Evolutionary conservation across 2,113 vertebrate genomes (phyloP).

Genomic region (Chelonoidis abingdonii): DNA sequence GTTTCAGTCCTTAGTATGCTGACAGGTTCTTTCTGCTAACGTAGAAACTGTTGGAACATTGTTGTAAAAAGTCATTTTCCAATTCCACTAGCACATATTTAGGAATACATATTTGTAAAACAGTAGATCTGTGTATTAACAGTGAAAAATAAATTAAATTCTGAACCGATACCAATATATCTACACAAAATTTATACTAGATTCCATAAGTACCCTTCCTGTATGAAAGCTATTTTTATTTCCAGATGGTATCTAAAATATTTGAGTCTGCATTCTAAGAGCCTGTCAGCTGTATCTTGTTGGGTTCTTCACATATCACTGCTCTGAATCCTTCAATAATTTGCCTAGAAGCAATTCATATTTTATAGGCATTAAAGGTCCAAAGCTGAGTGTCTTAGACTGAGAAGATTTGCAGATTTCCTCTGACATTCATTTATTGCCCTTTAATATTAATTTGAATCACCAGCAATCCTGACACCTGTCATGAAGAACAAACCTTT

Average conservation of each 20-base stretch:
- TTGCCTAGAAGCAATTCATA: constrained; percentile 50
- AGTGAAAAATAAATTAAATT: neutral
- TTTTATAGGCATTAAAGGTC: constrained; percentile 45
- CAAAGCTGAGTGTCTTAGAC: constrained; percentile 12
- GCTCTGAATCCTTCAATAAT: neutral
- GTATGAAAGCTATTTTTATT: neutral
- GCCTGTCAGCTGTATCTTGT: neutral
- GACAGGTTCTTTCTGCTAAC: neutral
- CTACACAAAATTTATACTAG: neutral
- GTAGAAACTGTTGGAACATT: neutral
- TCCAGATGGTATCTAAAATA: neutral
- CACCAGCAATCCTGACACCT: constrained; percentile 55
- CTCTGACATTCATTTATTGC: constrained; percentile 50
- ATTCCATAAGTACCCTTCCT: neutral
- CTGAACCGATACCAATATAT: neutral
- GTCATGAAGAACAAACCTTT: constrained; percentile 62
- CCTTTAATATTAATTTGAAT: constrained; percentile 71
- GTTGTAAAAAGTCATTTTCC: neutral
- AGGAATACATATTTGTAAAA: rapidly evolving
- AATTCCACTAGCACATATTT: neutral
- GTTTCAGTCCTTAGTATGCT: neutral
- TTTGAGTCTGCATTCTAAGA: neutral
- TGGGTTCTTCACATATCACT: neutral
- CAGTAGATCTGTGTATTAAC: neutral
- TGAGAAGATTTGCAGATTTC: constrained; percentile 50